Evolutionary conservation across 2,113 vertebrate genomes (phyloP), one percentile per base, ranked within the genome.

Genomic region (Cyprinodon variegatus): DNA sequence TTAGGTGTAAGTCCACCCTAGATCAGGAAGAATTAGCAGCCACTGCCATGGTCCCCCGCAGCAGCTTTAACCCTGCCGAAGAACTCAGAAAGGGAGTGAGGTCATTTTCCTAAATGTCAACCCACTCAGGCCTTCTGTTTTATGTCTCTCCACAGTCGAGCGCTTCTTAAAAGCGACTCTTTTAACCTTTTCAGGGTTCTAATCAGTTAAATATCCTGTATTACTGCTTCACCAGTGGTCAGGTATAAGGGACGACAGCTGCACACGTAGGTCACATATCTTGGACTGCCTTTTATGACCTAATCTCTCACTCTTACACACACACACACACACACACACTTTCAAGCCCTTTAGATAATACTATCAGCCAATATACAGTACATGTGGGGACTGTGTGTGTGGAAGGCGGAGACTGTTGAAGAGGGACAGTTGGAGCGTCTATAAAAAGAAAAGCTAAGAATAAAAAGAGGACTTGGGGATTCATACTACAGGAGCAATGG

Each of bases 11-110:
- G 93, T 91, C 93, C 92, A 29, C 4, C 68, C 22, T 6, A 86
- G 92, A 91, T 94, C 91, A 93, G 79, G 89, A 76, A 89, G 92
- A 90, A 93, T 93, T 93, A 93, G 83, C 86, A 74, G 81, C 73
- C 80, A 9, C 66, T 0, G 46, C 62, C 78, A 48, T 78, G 68
- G 85, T 59, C 72, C 78, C 81, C 79, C 84, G 80, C 84, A 85
- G 72, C 64, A 70, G 74, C 71, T 86, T 80, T 45, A 72, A 73
- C 71, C 67, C 78, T 4, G 37, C 20, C 57, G 73, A 70, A 37
- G 74, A 80, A 59, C 29, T 7, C 39, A 65, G 41, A 76, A 50
- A 60, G 46, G 45, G 67, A 65, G 15, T 39, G 3, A 57, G 7
- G 50, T 41, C 60, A 70, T 63, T 72, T 48, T 20, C 40, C 53